Evolutionary conservation across 2,797 vertebrate genomes (phyloP).

Genomic region (Dermochelys coriacea): DNA sequence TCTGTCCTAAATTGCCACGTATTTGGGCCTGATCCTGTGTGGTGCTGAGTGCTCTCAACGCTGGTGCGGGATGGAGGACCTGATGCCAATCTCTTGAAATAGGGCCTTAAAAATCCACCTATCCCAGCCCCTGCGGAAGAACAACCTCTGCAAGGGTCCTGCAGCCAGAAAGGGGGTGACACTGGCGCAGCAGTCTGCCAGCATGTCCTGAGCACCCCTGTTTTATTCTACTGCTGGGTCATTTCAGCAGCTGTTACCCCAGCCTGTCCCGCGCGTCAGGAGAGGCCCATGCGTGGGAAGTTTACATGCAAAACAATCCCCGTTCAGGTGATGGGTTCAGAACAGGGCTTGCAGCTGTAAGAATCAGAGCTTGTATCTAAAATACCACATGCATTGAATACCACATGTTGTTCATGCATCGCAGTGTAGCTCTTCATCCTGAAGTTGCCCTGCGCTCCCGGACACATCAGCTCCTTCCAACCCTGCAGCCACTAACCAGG

Average conservation of each 20-base stretch:
- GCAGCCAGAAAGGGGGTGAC: background rate
- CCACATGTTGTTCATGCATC: background rate
- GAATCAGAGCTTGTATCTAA: background rate
- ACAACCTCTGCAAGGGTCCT: background rate
- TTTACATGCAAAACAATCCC: background rate
- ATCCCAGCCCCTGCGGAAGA: background rate
- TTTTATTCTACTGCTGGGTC: background rate
- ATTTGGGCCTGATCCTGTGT: background rate
- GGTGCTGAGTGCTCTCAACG: background rate
- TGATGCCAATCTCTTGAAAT: accelerated
- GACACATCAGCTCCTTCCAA: background rate
- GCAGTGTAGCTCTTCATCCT: background rate
- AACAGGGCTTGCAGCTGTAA: background rate
- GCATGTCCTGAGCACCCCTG: too few species aligned
- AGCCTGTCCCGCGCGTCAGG: accelerated
- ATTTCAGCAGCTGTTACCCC: accelerated
- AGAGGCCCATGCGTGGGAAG: accelerated
- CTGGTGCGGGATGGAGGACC: background rate
- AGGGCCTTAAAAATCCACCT: accelerated
- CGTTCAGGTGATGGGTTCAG: too few species aligned
- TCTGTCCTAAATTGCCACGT: background rate
- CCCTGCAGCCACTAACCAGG: background rate
- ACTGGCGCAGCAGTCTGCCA: background rate
- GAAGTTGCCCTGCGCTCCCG: background rate
- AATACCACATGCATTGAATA: too few species aligned